Evolutionary conservation across 2,888 invertebrate species (phyloP).

Genomic region (Chrysolina haemoptera): DNA sequence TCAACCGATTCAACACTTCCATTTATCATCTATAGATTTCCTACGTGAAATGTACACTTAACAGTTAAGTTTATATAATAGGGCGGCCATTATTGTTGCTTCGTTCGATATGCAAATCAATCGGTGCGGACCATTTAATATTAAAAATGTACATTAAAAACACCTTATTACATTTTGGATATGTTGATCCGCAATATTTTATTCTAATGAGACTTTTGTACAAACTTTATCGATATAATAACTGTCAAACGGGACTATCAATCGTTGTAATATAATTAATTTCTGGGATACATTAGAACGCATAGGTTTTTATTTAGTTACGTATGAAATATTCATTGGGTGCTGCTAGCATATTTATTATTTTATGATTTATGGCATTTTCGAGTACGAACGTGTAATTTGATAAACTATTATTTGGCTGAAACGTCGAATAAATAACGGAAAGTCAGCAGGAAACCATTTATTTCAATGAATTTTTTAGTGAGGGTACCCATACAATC

Average conservation of each 20-base stretch:
- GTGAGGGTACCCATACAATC: no score
- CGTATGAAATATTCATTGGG: conserved; percentile 34
- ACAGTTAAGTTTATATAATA: conserved; percentile 7
- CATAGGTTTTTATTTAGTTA: conserved; percentile 28
- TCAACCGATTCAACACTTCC: neutral
- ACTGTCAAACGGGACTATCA: conserved; percentile 38
- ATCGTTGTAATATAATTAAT: conserved; percentile 39
- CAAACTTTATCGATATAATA: conserved; percentile 41
- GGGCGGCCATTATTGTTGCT: conserved; percentile 17
- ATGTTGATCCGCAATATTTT: conserved; percentile 40
- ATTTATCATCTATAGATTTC: conserved; percentile 21
- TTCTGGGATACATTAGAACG: conserved; percentile 31
- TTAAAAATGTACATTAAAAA: conserved; percentile 20
- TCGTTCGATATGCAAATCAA: conserved; percentile 33
- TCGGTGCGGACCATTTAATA: conserved; percentile 23
- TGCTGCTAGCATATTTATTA: conserved; percentile 12
- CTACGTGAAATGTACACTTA: neutral
- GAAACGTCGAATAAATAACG: conserved; percentile 31
- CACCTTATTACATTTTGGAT: conserved; percentile 38
- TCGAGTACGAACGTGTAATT: conserved; percentile 40
- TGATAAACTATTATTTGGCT: conserved; percentile 39
- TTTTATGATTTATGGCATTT: conserved; percentile 36
- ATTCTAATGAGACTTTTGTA: conserved; percentile 46
- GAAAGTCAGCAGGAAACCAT: conserved; percentile 30
- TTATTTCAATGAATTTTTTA: neutral